Evolutionary conservation across 2,113 vertebrate species (phyloP), one percentile per base, ranked within the genome.

Genomic region (Osmerus mordax): DNA sequence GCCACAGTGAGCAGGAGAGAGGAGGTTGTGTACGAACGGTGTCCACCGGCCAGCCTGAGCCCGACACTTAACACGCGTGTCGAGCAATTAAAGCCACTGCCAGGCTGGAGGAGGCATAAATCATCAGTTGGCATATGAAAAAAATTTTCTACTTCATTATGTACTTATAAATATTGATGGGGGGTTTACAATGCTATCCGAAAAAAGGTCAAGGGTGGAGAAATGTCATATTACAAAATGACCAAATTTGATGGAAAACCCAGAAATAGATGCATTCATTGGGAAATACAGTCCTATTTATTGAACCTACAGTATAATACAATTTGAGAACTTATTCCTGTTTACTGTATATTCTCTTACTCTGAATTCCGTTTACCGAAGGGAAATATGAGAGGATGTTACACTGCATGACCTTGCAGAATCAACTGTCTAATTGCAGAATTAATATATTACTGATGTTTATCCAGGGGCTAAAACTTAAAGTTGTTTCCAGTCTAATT

Each of bases 101-200:
- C 67, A 51, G 9, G 25, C 60, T 15, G 64, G 21, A 72, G 78
- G 63, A 74, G 69, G 67, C 73, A 82, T 86, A 85, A 89, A 89
- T 90, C 88, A 82, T 67, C 77, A 62, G 72, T 73, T 68, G 80
- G 69, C 54, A 23, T 67, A 75, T 32, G 71, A 83, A 78, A 78
- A 64, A 52, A 59, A 77, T 83, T 73, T 76, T 77, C 65, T 19
- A 77, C 79, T 83, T 89, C 78, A 89, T 87, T 86, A 85, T 75
- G 65, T 64, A 51, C 69, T 71, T 79, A 80, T 83, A 85, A 86
- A 87, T 87, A 88, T 85, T 86, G 77, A 87, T 87, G 9, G 73
- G 69, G 36, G 67, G 74, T 84, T 79, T 76, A 78, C 75, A 78
- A 61, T 29, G 56, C 56, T 68, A 73, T 73, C 79, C 51, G 63